Conservation (phyloP, 2,888 invertebrate species). For the Schizotus pectinicornis region DNA sequence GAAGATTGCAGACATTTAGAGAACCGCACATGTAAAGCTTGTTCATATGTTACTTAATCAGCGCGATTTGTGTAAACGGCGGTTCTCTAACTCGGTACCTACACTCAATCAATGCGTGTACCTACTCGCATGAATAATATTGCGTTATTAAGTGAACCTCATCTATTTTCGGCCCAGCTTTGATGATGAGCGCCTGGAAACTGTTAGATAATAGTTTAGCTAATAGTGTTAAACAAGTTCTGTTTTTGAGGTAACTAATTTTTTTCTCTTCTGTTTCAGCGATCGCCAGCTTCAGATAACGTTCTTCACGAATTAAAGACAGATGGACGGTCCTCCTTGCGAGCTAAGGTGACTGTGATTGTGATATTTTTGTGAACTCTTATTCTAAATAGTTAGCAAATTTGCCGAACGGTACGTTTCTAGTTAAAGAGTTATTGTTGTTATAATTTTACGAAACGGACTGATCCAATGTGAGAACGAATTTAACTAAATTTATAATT, state of each 20-base stretch:
- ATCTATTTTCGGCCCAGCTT: too few species aligned
- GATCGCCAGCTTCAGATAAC: constrained; percentile 44
- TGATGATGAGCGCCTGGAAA: too few species aligned
- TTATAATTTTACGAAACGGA: constrained; percentile 44
- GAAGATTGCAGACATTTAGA: too few species aligned
- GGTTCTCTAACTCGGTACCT: too few species aligned
- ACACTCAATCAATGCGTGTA: too few species aligned
- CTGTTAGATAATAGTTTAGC: too few species aligned
- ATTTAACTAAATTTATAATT: constrained; percentile 44
- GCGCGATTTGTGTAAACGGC: too few species aligned
- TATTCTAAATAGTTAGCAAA: constrained; percentile 45
- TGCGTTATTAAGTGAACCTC: too few species aligned
- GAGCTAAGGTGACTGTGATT: constrained; percentile 46
- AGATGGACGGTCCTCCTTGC: constrained; percentile 32
- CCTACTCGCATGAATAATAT: too few species aligned
- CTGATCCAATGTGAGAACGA: constrained; percentile 48
- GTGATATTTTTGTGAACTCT: constrained; percentile 54
- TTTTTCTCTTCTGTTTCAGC: constrained; percentile 46
- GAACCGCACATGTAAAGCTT: too few species aligned
- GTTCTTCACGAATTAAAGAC: constrained; percentile 36
- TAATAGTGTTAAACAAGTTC: constrained; percentile 14
- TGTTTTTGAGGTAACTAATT: constrained; percentile 24
- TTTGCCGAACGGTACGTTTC: constrained; percentile 26
- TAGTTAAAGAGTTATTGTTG: constrained; percentile 39
- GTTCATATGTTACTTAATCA: too few species aligned